These are phyloP conservation scores for Lycophotia porphyrea DNA, from an alignment of 2,888 invertebrate genomes.

Conservation along the genomic window DNA sequence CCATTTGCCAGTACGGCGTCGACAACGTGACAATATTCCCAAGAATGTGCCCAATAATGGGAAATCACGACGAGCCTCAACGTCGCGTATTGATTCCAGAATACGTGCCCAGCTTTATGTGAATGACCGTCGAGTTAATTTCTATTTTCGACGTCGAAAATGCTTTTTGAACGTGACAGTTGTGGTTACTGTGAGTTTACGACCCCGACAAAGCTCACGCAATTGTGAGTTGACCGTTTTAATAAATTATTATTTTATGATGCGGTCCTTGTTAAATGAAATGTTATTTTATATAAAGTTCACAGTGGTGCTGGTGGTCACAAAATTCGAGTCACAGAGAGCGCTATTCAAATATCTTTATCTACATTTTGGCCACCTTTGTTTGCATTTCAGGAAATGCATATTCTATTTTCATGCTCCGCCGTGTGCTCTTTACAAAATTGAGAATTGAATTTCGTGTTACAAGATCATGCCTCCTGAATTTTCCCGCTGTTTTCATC, in stretches of 20 bases:
- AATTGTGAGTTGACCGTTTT: conserved; percentile 54
- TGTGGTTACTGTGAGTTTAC: conserved; percentile 67
- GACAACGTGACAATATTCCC: conserved; percentile 75
- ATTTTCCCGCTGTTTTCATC: conserved; percentile 37
- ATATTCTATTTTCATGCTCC: conserved; percentile 30
- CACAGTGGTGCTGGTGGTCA: background rate
- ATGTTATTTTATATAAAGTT: conserved; percentile 37
- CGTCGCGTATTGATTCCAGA: conserved; percentile 73
- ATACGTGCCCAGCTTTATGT: conserved; percentile 72
- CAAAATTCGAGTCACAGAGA: conserved; percentile 21
- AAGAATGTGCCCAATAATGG: conserved; percentile 72
- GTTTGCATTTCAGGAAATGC: conserved; percentile 41
- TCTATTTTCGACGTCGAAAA: conserved; percentile 71
- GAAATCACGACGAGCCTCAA: conserved; percentile 65
- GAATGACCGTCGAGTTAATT: conserved; percentile 72
- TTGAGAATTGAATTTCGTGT: conserved; percentile 46
- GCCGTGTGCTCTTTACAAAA: conserved; percentile 37
- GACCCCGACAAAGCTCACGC: conserved; percentile 46
- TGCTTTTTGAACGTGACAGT: conserved; percentile 71
- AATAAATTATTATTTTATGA: conserved; percentile 52
- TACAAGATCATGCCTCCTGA: conserved; percentile 33
- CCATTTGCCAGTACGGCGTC: conserved; percentile 70
- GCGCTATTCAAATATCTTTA: conserved; percentile 29
- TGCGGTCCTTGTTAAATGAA: conserved; percentile 31
- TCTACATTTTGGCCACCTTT: conserved; percentile 31